Evolutionary conservation across 2,888 invertebrate species (phyloP).

Genomic region (Sesia apiformis): DNA sequence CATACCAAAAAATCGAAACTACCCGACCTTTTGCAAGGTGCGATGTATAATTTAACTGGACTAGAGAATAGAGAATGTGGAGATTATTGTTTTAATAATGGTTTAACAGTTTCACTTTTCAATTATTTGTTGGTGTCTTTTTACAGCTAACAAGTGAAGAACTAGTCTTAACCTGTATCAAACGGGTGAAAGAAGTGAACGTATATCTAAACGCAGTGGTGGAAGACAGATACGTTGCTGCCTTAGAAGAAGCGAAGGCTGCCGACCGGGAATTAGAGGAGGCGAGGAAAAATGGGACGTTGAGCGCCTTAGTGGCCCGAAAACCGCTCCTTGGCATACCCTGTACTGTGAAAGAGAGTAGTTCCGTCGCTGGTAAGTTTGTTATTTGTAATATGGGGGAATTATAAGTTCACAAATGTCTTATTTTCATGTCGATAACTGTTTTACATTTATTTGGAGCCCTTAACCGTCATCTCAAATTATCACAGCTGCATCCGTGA

Average conservation of each 20-base stretch:
- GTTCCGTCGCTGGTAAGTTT: slow-evolving; percentile 79
- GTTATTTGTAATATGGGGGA: no score
- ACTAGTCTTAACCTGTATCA: slow-evolving; percentile 75
- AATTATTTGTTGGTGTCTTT: neutral
- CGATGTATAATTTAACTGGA: no score
- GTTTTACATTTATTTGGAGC: no score
- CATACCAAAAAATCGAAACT: no score
- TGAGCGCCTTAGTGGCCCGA: slow-evolving; percentile 52
- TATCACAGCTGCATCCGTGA: no score
- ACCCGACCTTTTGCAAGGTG: no score
- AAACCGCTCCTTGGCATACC: slow-evolving; percentile 87
- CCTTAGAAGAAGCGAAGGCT: slow-evolving; percentile 76
- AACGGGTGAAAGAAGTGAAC: slow-evolving; percentile 78
- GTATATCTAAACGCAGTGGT: slow-evolving; percentile 81
- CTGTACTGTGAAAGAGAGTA: slow-evolving; percentile 87
- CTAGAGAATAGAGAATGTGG: no score
- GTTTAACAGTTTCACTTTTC: neutral
- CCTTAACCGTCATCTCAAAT: no score
- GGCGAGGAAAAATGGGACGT: slow-evolving; percentile 27
- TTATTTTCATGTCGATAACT: no score
- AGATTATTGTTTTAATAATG: no score
- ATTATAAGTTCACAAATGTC: no score
- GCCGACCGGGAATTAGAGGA: slow-evolving; percentile 63
- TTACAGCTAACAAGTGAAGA: slow-evolving; percentile 75
- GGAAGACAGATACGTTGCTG: slow-evolving; percentile 76